Base-by-base conservation (phyloP, 2,797 vertebrate genomes). In the Gymnoscopelus microlampas region DNA sequence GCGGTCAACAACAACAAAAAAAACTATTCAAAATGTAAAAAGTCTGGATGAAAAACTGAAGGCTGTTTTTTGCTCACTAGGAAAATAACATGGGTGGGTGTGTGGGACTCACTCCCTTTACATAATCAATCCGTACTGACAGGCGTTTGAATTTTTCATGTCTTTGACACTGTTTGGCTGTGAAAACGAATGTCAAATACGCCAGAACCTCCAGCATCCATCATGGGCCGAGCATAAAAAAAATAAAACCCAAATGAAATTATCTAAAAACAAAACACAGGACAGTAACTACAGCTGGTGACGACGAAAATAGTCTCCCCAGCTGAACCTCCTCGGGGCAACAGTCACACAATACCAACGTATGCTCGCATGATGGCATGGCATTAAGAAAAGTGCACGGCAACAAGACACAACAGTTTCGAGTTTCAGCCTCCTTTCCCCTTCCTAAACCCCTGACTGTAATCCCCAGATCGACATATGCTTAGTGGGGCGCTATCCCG, bases 391-490 rank as follows among this genome's bases (percentile, higher is more conserved):
- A 90, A 88, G 85, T 85, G 87, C 88, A 87, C 87, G 65, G 90
- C 90, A 93, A 92, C 88, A 91, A 91, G 89, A 91, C 90, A 91
- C 86, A 93, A 92, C 91, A 90, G 92, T 91, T 88, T 93, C 89
- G 79, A 78, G 89, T 93, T 91, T 92, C 92, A 60, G 83, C 82
- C 87, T 89, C 83, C 86, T 89, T 91, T 86, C 85, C 88, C 78
- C 73, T 44, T 80, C 81, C 77, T 87, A 91, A 93, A 91, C 76
- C 88, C 85, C 82, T 85, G 78, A 79, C 83, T 85, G 84, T 93
- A 93, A 92, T 92, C 91, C 90, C 76, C 79, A 90, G 85, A 88
- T 91, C 82, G 81, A 81, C 85, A 79, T 88, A 85, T 80, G 88
- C 86, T 92, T 84, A 82, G 77, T 70, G 68, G 83, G 83, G 76